Evolutionary conservation across 2,797 vertebrate genomes (phyloP), one percentile per base, ranked within the genome.

Genomic region (Chelon labrosus): DNA sequence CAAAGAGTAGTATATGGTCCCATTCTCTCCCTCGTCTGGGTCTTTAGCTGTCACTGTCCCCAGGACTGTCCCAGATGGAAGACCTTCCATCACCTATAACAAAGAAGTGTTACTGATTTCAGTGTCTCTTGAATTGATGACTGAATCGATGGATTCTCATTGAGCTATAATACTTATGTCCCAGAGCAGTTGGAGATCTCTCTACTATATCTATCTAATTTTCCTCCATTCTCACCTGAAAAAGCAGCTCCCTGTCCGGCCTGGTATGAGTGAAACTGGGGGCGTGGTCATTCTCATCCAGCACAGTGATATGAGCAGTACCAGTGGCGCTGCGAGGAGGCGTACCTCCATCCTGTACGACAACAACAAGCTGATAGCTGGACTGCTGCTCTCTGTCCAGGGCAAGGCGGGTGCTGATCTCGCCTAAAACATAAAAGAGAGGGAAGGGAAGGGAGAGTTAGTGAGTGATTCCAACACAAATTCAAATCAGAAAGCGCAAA

Each of bases 281-380:
- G 0, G 95, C 87, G 0, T 99, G 96, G 93, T 99, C 98, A 0
- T 99, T 99, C 82, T 99, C 96, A 13, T 99, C 98, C 60, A 99
- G 88, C 50, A 99, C 96, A 0, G 95, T 96, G 70, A 99, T 85
- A 17, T 98, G 96, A 73, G 97, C 87, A 0, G 97, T 98, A 44
- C 97, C 98, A 0, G 97, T 98, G 83, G 96, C 93, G 0, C 96
- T 99, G 57, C 96, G 97, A 0, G 97, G 96, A 0, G 98, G 98
- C 0, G 95, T 97, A 0, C 98, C 98, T 0, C 95, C 96, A 0
- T 99, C 98, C 77, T 98, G 97, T 37, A 98, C 96, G 0, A 97
- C 94, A 75, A 99, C 96, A 59, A 96, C 88, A 4, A 99, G 91
- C 94, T 98, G 98, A 89, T 96, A 97, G 88, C 96, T 97, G 87